phyloP scores from a whole-genome alignment of 2,888 invertebrate genomes.

The Drosophila siamana region DNA sequence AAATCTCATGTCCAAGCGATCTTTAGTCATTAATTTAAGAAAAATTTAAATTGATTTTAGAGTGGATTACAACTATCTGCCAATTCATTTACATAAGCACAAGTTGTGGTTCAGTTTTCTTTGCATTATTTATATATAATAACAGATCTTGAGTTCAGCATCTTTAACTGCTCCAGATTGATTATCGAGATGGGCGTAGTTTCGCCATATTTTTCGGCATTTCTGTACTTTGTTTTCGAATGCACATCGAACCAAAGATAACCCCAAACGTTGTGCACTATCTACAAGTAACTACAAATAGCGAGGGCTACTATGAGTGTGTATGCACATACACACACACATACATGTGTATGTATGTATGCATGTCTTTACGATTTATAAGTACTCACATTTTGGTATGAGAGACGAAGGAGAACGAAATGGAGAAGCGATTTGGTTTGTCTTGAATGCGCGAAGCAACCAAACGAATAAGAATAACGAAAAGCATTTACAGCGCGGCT shows the following conservation, averaged over 20 bases:
- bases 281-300: conserved; percentile 31
- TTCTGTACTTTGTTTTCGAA: background rate
- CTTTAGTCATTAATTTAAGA: no score
- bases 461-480: conserved; percentile 48
- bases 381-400: conserved; percentile 11
- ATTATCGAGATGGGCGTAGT: background rate
- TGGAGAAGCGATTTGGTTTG: conserved; percentile 31
- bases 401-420: background rate
- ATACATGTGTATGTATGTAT: background rate
- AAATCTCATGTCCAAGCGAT: no score
- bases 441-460: conserved; percentile 25
- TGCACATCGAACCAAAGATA: conserved; percentile 45
- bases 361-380: conserved; percentile 12
- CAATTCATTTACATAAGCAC: no score
- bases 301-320: conserved; percentile 9
- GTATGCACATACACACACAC: no score
- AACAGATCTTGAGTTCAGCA: no score
- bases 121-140: no score
- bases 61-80: no score
- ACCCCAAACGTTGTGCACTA: conserved; percentile 35
- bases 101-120: no score
- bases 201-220: background rate
- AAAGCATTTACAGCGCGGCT: conserved; percentile 58
- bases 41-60: no score
- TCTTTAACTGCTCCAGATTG: no score